Evolutionary conservation across 2,797 vertebrate species (phyloP), one percentile per base, ranked within the genome.

Genomic region (Cryptoblepharus egeriae): DNA sequence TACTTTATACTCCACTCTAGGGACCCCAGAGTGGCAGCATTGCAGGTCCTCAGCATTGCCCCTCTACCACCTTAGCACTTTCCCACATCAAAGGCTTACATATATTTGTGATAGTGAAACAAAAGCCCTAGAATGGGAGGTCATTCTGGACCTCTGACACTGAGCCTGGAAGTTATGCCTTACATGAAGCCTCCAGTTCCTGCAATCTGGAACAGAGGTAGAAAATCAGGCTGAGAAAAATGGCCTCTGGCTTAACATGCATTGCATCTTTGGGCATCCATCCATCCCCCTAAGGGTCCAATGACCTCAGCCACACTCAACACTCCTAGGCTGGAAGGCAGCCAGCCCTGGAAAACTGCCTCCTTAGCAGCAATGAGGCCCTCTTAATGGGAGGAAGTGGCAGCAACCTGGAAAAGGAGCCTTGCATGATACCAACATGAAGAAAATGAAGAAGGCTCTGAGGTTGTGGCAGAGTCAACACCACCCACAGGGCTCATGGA

Each of bases 281-380:
- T 32, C 22, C 70, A 28, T 11, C 24, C 42, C 37, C 3, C 74
- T 77, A 20, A 75, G 22, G 87, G 76, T 81, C 79, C 64, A 76
- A 80, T 63, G 84, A 57, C 87, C 88, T 6, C 64, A 64, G 65
- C 20, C 35, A 52, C 39, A 55, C 42, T n/a, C 42, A 12, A 77
- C 76, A n/a, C n/a, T n/a, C n/a, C n/a, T n/a, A n/a, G n/a, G n/a
- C n/a, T n/a, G n/a, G n/a, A n/a, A n/a, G n/a, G n/a, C n/a, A n/a
- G n/a, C n/a, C n/a, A 45, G 77, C 74, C 73, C 52, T 5, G 16
- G 30, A 70, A 18, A 11, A 8, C 26, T 12, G 65, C 65, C 79
- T 63, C 42, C 16, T 9, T 55, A n/a, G 52, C 79, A 73, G 73
- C 32, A 75, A 67, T 49, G 30, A 75, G 79, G 57, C 18, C 26